A percentile compares a stretch with the other conserved stretches of the same genome.
These are phyloP conservation scores for Lepus townsendii DNA, from an alignment of 2,797 vertebrate genomes.

Conservation along the genomic window DNA sequence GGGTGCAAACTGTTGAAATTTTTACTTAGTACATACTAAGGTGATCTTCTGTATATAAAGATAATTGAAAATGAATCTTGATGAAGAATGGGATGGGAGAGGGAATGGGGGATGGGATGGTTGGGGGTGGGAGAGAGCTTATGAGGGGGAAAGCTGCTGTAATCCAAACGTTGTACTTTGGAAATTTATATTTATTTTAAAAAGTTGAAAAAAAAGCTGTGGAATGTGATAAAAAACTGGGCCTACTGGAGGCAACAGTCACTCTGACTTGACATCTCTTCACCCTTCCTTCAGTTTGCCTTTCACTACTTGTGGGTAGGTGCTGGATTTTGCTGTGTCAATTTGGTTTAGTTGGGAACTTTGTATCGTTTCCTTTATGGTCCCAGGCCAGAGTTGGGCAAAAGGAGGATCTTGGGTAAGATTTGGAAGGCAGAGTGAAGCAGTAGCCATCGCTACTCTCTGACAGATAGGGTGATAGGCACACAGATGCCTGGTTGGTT, in stretches of 20 bases:
- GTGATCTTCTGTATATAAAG: too few relatives aligned
- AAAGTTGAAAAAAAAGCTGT: not conserved
- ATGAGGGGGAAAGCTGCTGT: too few relatives aligned
- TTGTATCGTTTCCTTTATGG: not conserved
- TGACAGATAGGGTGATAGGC: not conserved
- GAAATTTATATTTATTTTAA: too few relatives aligned
- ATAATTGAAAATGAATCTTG: too few relatives aligned
- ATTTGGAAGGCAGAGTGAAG: conserved; percentile 31
- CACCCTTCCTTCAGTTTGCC: not conserved
- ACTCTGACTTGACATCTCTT: not conserved
- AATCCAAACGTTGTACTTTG: too few relatives aligned
- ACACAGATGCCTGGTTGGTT: not conserved
- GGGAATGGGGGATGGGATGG: too few relatives aligned
- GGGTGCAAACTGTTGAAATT: too few relatives aligned
- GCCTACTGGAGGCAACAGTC: not conserved
- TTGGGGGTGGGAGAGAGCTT: too few relatives aligned
- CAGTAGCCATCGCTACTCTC: not conserved
- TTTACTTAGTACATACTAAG: too few relatives aligned
- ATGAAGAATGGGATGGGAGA: too few relatives aligned
- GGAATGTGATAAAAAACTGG: not conserved
- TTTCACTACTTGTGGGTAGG: not conserved
- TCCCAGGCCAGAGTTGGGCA: not conserved
- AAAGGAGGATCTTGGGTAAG: not conserved
- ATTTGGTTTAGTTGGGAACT: not conserved
- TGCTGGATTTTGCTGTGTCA: not conserved